phyloP scores from a whole-genome alignment of 2,113 vertebrate genomes.

The Scomber colias region DNA sequence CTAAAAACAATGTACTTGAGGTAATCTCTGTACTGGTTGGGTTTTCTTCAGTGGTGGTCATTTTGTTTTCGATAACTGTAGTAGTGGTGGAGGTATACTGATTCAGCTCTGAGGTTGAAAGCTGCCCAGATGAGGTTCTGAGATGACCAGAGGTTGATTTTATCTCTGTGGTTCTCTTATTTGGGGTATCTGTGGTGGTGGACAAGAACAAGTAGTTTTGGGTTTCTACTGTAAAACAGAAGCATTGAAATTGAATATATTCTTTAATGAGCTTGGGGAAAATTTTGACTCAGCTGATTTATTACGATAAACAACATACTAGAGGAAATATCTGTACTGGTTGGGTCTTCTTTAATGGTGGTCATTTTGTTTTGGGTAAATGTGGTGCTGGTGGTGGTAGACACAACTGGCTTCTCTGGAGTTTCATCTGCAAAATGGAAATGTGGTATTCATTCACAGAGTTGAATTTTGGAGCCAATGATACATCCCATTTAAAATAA shows the following conservation, averaged over 20 bases:
- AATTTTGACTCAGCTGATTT: too few relatives aligned
- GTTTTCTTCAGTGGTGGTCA: too few relatives aligned
- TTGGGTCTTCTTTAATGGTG: neutral
- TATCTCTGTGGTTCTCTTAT: neutral
- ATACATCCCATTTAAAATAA: too few relatives aligned
- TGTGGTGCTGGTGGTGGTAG: neutral
- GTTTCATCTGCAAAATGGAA: neutral
- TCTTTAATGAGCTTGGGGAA: too few relatives aligned
- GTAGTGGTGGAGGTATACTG: neutral
- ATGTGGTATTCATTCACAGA: neutral
- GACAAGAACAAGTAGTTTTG: too few relatives aligned
- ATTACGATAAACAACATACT: too few relatives aligned
- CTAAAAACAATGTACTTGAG: too few relatives aligned
- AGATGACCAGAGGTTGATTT: neutral
- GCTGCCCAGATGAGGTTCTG: neutral
- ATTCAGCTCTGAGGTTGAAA: neutral
- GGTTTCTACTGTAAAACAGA: too few relatives aligned
- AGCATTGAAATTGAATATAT: too few relatives aligned
- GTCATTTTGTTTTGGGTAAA: neutral
- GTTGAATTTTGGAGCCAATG: too few relatives aligned
- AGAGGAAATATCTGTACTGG: neutral
- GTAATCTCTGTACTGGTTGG: neutral
- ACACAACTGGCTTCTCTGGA: neutral
- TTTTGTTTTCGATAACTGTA: too few relatives aligned
- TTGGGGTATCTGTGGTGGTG: neutral